Conservation (phyloP, 2,113 vertebrate species). For the Syrmaticus mikado region DNA sequence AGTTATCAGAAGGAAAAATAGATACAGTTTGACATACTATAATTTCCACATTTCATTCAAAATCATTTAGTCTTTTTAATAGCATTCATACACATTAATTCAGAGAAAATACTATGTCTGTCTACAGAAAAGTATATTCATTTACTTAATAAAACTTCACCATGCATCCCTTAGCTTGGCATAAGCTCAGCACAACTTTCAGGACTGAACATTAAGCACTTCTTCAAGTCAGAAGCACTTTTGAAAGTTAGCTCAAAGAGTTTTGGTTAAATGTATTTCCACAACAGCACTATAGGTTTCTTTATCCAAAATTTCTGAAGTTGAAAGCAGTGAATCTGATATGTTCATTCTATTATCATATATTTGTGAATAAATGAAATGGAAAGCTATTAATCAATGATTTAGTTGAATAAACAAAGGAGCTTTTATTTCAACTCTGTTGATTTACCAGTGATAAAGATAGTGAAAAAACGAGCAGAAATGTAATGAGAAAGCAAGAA, state of each 20-base stretch:
- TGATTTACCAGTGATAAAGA: neutral
- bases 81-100: neutral
- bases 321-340: neutral
- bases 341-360: neutral
- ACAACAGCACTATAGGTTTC: neutral
- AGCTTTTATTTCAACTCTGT: neutral
- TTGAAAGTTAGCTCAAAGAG: accelerated
- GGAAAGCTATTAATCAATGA: neutral
- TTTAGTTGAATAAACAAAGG: neutral
- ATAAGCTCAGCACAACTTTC: neutral
- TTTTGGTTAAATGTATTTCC: accelerated
- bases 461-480: neutral
- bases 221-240: neutral
- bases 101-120: neutral
- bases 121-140: neutral
- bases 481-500: neutral
- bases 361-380: neutral
- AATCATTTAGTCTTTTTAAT: neutral
- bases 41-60: neutral
- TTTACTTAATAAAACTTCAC: neutral
- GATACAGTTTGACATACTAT: neutral
- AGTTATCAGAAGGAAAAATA: neutral
- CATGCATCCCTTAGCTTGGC: neutral
- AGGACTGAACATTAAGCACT: neutral
- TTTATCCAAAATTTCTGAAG: neutral